Evolutionary conservation across 2,797 vertebrate species (phyloP), one percentile per base, ranked within the genome.

Genomic region (Lepus oiostolus): DNA sequence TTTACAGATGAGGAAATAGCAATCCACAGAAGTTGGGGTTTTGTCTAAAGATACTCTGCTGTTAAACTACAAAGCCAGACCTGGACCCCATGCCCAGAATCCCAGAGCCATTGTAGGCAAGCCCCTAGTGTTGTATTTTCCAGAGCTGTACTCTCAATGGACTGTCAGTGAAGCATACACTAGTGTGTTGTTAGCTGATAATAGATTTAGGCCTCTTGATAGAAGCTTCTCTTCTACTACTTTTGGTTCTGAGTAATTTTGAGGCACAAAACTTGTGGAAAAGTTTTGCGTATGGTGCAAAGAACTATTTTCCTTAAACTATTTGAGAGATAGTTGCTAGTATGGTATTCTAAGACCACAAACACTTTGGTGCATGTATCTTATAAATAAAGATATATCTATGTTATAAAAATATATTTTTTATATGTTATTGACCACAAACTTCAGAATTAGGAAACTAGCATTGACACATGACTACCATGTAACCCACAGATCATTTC

Each of bases 221-320:
- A 80, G 11, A 16, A 19, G 10, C 16, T 63, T 60, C 32, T 54
- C 7, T 80, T 4, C 3, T 7, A 32, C 32, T 11, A 1, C 30
- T 17, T 32, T 82, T 50, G 35, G 85, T 42, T 16, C 62, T 50
- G 62, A 54, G 38, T 77, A 85, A 88, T 75, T 21, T 79, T 32
- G 42, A 47, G 42, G 42, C 42, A 47, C 42, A 47, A 86, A 47
- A 72, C 6, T 58, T 71, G 4, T 65, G 77, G 22, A 68, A 87
- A 89, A 85, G 42, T 75, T 81, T 28, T 68, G 10, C n/a, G 12
- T 19, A 60, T 0, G 50, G 32, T 52, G 22, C n/a, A 32, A 75
- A 94, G 54, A 82, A 54, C 47, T 68, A 4, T 81, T 93, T 95
- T 65, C 30, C 30, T 21, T 74, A 91, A 84, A 89, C 5, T 9